Conservation (phyloP, 2,888 invertebrate species). For the Andrena fulva region DNA sequence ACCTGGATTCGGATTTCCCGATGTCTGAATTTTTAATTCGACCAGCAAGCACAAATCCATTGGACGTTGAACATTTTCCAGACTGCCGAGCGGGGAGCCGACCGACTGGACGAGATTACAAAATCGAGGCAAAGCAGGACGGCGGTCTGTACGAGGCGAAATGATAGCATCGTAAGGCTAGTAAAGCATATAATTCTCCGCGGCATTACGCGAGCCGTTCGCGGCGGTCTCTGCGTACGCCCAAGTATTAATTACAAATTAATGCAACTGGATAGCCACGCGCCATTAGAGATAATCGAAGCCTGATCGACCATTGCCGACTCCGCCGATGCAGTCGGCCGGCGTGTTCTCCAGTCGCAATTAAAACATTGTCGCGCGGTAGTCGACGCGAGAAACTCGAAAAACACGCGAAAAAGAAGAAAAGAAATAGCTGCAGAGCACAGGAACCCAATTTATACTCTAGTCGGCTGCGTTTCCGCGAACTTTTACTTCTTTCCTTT, state of each 20-base stretch:
- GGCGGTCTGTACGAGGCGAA: slow-evolving; percentile 23
- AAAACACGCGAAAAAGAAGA: neutral
- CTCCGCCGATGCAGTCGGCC: slow-evolving; percentile 15
- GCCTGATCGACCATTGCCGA: slow-evolving; percentile 25
- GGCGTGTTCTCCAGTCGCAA: slow-evolving; percentile 35
- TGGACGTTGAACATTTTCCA: neutral
- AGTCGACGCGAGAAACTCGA: slow-evolving; percentile 24
- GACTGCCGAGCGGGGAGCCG: neutral
- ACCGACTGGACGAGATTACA: slow-evolving; percentile 37
- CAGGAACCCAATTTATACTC: slow-evolving; percentile 37
- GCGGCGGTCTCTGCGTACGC: slow-evolving; percentile 27
- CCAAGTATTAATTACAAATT: slow-evolving; percentile 79
- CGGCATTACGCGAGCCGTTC: slow-evolving; percentile 16
- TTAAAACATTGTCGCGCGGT: slow-evolving; percentile 52
- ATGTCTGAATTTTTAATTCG: neutral
- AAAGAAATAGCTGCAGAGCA: neutral
- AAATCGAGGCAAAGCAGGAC: slow-evolving; percentile 31
- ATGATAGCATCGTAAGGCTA: slow-evolving; percentile 44
- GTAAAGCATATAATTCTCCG: slow-evolving; percentile 51
- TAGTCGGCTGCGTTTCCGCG: neutral
- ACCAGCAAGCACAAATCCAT: neutral
- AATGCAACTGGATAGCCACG: slow-evolving; percentile 76
- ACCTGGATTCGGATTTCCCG: neutral
- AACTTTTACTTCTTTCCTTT: neutral
- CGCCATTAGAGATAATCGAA: slow-evolving; percentile 77